Percentiles rank a stretch among this genome's conserved stretches.
phyloP scores from a whole-genome alignment of 2,113 vertebrate genomes.

The Podocnemis expansa region DNA sequence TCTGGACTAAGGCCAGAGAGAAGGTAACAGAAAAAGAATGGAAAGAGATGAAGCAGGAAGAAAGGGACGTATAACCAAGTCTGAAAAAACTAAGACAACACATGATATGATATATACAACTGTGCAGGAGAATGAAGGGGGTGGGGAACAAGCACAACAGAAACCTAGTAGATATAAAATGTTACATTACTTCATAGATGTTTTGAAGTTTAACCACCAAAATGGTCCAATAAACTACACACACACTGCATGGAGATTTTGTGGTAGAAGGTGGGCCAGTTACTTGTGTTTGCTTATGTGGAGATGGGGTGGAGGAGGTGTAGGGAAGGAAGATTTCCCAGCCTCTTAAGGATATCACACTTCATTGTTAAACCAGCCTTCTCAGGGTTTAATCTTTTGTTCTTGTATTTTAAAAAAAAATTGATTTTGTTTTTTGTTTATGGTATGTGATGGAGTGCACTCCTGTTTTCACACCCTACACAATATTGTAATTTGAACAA shows the following conservation, averaged over 20 bases:
- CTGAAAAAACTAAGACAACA: background rate
- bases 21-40: background rate
- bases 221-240: background rate
- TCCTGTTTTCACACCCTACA: background rate
- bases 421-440: background rate
- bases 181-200: background rate
- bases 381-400: background rate
- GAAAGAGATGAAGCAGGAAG: background rate
- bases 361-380: background rate
- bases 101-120: background rate
- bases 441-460: background rate
- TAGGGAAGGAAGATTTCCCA: background rate
- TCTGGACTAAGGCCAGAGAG: background rate
- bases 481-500: background rate
- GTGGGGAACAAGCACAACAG: background rate
- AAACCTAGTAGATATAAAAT: background rate
- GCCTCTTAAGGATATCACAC: background rate
- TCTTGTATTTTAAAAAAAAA: background rate
- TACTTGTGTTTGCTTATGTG: background rate
- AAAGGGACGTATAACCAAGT: background rate
- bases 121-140: background rate
- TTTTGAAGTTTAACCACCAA: background rate
- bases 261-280: background rate
- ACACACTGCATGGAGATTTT: background rate
- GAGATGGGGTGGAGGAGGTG: background rate